Conservation (phyloP, 2,888 invertebrate genomes). For the Busseola fusca region DNA sequence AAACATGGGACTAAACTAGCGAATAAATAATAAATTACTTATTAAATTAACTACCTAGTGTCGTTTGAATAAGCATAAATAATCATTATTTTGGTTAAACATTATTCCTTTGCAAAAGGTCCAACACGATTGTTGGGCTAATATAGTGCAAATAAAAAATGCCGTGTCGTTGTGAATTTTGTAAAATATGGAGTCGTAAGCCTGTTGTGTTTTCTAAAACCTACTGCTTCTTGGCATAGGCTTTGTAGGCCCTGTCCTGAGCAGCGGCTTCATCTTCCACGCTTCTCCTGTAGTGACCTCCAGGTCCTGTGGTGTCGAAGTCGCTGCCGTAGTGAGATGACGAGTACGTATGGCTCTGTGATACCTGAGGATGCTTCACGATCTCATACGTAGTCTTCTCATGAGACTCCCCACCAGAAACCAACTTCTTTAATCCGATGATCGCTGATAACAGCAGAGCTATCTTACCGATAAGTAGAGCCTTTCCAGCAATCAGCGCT, state of each 20-base stretch:
- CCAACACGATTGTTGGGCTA: constrained; percentile 66
- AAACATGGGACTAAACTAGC: constrained; percentile 45
- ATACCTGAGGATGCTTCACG: constrained; percentile 95
- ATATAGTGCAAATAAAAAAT: constrained; percentile 60
- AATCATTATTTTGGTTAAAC: constrained; percentile 49
- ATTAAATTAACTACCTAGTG: constrained; percentile 51
- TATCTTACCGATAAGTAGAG: constrained; percentile 94
- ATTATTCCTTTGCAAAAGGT: constrained; percentile 65
- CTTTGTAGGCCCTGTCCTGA: constrained; percentile 90
- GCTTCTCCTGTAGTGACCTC: constrained; percentile 90
- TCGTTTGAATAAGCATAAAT: constrained; percentile 59
- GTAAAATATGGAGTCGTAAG: constrained; percentile 82
- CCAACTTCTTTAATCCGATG: constrained; percentile 94
- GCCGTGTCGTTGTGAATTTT: constrained; percentile 78
- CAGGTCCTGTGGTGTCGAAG: constrained; percentile 88
- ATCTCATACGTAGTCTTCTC: constrained; percentile 96
- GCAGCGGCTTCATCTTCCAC: constrained; percentile 90
- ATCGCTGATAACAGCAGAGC: constrained; percentile 94
- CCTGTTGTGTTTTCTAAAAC: constrained; percentile 57
- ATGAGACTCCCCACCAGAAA: constrained; percentile 90
- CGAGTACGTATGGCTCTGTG: constrained; percentile 93
- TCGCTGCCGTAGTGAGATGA: constrained; percentile 91
- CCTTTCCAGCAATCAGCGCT: constrained; percentile 94
- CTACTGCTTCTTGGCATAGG: constrained; percentile 84
- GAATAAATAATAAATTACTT: constrained; percentile 52